These are phyloP conservation scores for Ornithorhynchus anatinus DNA, from an alignment of 2,113 vertebrate species.

Conservation along the genomic window DNA sequence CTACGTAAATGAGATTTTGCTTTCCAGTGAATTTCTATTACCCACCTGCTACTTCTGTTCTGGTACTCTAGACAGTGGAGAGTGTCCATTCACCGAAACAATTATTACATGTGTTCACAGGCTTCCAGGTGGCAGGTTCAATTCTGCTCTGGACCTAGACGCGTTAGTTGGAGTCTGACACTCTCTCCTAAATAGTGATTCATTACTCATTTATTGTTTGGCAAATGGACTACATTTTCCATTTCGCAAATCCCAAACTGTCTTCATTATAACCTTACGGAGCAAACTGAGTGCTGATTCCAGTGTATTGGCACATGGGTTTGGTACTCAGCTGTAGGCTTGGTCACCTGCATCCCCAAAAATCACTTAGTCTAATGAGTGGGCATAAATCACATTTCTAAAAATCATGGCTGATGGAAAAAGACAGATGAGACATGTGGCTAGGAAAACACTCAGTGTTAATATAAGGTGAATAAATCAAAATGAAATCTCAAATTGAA, in stretches of 20 bases:
- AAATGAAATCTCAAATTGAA: slow-evolving; percentile 45
- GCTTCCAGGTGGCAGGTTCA: neutral
- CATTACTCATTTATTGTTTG: slow-evolving; percentile 27
- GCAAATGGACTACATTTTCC: slow-evolving; percentile 15
- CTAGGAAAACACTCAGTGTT: slow-evolving; percentile 37
- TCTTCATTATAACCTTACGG: slow-evolving; percentile 11
- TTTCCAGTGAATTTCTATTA: too few species aligned
- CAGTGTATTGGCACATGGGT: neutral
- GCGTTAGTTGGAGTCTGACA: neutral
- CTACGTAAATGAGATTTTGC: too few species aligned
- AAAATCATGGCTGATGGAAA: slow-evolving; percentile 36
- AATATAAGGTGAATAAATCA: slow-evolving; percentile 49
- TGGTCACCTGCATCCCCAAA: slow-evolving; percentile 27
- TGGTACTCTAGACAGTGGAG: too few species aligned
- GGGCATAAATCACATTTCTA: slow-evolving; percentile 36
- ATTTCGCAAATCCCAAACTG: slow-evolving; percentile 29
- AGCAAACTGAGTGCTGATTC: slow-evolving; percentile 25
- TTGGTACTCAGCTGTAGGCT: too few species aligned
- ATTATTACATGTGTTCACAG: slow-evolving; percentile 28
- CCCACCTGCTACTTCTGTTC: too few species aligned
- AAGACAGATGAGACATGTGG: slow-evolving; percentile 17
- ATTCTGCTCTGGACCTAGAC: slow-evolving; percentile 19
- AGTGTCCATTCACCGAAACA: slow-evolving; percentile 2
- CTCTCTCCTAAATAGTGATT: neutral
- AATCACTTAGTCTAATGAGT: slow-evolving; percentile 48